Conservation (phyloP, 2,888 invertebrate species). For the Mythimna impura region DNA sequence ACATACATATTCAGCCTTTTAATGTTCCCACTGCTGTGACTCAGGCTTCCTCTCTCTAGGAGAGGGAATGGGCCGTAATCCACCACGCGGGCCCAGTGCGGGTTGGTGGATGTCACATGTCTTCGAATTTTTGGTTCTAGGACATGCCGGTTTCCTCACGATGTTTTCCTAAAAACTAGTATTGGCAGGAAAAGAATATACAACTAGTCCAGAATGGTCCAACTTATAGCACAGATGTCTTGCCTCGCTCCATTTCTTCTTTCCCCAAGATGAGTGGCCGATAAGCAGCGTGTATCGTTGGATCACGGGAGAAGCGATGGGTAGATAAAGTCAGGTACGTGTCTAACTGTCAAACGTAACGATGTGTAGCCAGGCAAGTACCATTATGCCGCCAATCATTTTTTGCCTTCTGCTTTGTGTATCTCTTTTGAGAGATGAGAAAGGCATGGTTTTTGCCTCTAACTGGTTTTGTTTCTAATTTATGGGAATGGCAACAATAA, state of each 20-base stretch:
- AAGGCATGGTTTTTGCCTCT: slow-evolving; percentile 2
- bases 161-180: no score
- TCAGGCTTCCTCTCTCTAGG: no score
- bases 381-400: slow-evolving; percentile 44
- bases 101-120: no score
- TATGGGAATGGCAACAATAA: neutral
- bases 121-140: no score
- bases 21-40: no score
- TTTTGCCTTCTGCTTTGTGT: slow-evolving; percentile 31
- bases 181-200: neutral
- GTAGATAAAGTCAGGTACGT: slow-evolving; percentile 25
- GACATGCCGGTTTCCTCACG: no score
- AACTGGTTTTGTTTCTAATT: neutral
- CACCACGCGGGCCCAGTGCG: no score
- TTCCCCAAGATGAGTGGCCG: neutral
- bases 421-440: slow-evolving; percentile 8
- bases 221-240: neutral
- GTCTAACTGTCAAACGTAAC: slow-evolving; percentile 33
- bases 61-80: no score
- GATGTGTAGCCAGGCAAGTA: slow-evolving; percentile 19
- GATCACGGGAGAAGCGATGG: slow-evolving; percentile 27
- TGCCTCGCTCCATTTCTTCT: slow-evolving; percentile 3
- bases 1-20: no score
- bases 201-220: neutral
- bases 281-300: slow-evolving; percentile 14